Base-by-base conservation (phyloP, 1,140 invertebrate genomes). In the Aleiodes sp. region DNA sequence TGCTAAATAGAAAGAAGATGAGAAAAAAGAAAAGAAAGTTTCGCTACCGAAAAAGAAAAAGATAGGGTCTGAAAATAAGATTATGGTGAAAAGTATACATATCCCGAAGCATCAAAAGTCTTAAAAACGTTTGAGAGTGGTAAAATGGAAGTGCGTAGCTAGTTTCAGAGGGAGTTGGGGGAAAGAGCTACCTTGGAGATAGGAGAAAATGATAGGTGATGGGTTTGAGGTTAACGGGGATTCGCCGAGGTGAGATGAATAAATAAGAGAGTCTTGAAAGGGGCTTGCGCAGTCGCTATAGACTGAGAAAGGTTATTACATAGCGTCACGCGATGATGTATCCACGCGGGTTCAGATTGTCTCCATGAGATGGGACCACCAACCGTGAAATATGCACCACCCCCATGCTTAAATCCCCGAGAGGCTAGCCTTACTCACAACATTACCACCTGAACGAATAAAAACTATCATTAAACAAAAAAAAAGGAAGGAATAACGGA, bases 251-350 rank as follows among this genome's bases (percentile, higher is more conserved):
- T 81, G 82, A 84, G 81, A 85, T 84, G 84, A 84, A 85, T 84
- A 85, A 84, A 85, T 85, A 85, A 85, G 82, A 84, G 81, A 82
- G 78, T 81, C 82, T 78, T 84, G 82, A 82, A 83, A 83, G 82
- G 79, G 78, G 80, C 56, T 71, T 70, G 35, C 21, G 43, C 46
- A 1, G 4, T 33, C 68, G n/a, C n/a, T 28, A 7, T 19, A 65
- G 60, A 37, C 14, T 24, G 24, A 68, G 70, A n/a, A 68, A 81
- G 76, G 82, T 85, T 85, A 85, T 85, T 85, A 85, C 81, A 77
- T 71, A 73, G 81, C 84, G 84, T 85, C 84, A 85, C 78, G 80
- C 81, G 84, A 85, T 85, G 84, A 85, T 85, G 82, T 85, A 85
- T 85, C 82, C 82, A 70, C 76, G 75, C 76, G 83, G 82, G 77